Conservation (phyloP, 2,888 invertebrate genomes). For the Hoplodrina blanda region DNA sequence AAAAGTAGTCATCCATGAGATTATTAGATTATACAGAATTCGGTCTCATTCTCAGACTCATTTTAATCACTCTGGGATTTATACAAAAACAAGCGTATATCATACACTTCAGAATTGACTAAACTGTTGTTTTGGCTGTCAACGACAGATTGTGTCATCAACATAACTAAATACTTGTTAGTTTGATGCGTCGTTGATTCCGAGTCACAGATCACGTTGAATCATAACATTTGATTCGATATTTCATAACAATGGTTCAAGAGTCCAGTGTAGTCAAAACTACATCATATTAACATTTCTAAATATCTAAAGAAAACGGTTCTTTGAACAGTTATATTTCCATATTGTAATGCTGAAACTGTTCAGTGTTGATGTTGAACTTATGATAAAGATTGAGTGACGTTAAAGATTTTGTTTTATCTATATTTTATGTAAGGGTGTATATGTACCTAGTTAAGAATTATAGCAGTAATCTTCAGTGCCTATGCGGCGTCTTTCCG, state of each 20-base stretch:
- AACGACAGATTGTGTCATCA: constrained; percentile 7
- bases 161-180: neutral
- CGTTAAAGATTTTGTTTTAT: no score
- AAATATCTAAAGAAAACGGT: no score
- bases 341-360: no score
- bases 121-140: constrained; percentile 31
- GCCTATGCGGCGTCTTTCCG: no score
- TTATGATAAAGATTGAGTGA: no score
- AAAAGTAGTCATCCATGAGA: neutral
- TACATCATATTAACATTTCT: no score
- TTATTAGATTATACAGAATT: constrained; percentile 1
- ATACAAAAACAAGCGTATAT: constrained; percentile 4
- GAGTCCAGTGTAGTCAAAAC: no score
- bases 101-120: constrained; percentile 6
- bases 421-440: no score
- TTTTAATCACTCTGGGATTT: neutral
- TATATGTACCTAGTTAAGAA: no score
- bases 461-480: no score
- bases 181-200: neutral
- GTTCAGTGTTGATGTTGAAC: no score
- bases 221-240: constrained; percentile 1
- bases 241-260: neutral
- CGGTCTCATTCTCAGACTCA: neutral
- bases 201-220: neutral
- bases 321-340: no score